Base-by-base conservation (phyloP, 2,797 vertebrate species). In the Ficedula albicollis region DNA sequence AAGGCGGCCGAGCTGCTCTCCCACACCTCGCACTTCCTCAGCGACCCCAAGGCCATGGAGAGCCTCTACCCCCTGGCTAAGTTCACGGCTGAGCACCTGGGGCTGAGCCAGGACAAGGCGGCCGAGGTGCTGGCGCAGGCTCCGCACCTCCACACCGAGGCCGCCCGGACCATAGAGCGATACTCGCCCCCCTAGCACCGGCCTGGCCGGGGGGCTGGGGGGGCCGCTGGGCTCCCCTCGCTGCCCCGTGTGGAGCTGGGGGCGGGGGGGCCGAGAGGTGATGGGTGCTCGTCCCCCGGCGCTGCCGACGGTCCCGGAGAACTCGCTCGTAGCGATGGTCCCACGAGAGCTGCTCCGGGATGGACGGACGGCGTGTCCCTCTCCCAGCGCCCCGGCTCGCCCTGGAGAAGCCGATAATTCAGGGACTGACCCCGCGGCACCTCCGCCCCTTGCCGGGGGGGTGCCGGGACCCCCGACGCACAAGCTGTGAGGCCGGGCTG, bases 41-140 rank as follows among this genome's bases (percentile, higher is more conserved):
- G 98, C 30, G 99, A 99, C 84, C 98, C 99, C 94, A 99, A 99
- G 97, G 98, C 96, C 96, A 98, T 99, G 90, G 99, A 99, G 97
- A 99, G 99, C 98, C 98, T 99, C 54, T 99, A 99, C 98, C 99
- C 99, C 1, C 97, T 99, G 97, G 98, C 99, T 96, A 99, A 99
- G 93, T 98, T 99, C 97, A 99, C 99, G 8, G 98, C 98, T 0
- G 99, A 99, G 95, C 99, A 99, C 97, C 98, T 99, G 95, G 99
- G 99, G 64, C 98, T 99, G 89, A 97, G 98, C 97, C 99, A 99
- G 26, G 99, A 99, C 94, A 99, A 99, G 96, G 98, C 98, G 36
- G 98, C 99, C 32, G 99, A 99, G 90, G 93, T 99, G 97, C 96
- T 99, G 94, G 98, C 97, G 25, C 99, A 98, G 94, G 97, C 98